Evolutionary conservation across 1,140 invertebrate species (phyloP).

Genomic region (Ruditapes philippinarum): DNA sequence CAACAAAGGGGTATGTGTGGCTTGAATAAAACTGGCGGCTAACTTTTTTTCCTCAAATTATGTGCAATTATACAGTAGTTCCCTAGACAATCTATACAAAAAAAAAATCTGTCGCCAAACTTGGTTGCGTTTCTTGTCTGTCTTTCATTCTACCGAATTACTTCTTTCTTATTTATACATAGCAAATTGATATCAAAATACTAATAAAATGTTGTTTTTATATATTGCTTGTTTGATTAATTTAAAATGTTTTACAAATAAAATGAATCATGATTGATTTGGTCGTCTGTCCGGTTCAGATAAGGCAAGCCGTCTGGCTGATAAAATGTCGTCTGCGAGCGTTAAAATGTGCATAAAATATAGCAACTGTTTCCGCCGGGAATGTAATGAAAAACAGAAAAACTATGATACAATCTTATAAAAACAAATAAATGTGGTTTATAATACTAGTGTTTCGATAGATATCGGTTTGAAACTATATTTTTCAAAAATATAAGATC

Average conservation of each 20-base stretch:
- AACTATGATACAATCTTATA: neutral
- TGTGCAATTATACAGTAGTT: too few species aligned
- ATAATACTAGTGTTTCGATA: neutral
- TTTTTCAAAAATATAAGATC: too few species aligned
- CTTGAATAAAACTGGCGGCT: too few species aligned
- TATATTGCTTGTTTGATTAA: neutral
- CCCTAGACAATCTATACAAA: too few species aligned
- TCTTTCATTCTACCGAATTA: too few species aligned
- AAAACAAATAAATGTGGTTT: neutral
- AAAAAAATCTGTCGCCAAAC: too few species aligned
- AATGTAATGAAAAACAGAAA: constrained; percentile 18
- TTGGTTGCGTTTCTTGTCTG: too few species aligned
- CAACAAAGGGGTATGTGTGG: neutral
- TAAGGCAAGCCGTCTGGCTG: constrained; percentile 42
- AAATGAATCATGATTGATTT: constrained; percentile 41
- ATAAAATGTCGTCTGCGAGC: neutral
- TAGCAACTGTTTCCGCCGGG: constrained; percentile 32
- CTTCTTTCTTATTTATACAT: too few species aligned
- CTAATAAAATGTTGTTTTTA: too few species aligned
- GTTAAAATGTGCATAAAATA: constrained; percentile 44
- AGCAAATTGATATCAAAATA: too few species aligned
- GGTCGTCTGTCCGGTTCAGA: constrained; percentile 44
- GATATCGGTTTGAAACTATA: too few species aligned
- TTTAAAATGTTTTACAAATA: neutral
- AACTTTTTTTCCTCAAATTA: too few species aligned